A percentile compares a stretch with the other conserved stretches of the same genome.
Conservation (phyloP, 2,113 vertebrate genomes). For the Prinia subflava region DNA sequence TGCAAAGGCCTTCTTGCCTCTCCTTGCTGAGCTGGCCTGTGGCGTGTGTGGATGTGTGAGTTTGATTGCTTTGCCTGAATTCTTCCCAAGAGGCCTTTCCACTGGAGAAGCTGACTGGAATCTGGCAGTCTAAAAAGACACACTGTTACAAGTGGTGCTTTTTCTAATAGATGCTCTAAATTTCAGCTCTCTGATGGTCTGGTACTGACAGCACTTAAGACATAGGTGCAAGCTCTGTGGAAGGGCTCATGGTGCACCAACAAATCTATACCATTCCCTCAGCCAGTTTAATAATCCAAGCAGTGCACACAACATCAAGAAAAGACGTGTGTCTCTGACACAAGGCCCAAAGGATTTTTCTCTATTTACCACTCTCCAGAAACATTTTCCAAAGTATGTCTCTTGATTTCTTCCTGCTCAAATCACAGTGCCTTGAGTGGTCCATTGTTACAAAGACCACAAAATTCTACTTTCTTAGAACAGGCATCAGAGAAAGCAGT, state of each 20-base stretch:
- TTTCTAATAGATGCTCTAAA: neutral
- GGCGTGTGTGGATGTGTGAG: no score
- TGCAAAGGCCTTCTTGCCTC: no score
- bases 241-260: neutral
- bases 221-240: accelerated
- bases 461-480: neutral
- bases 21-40: no score
- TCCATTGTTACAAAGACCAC: neutral
- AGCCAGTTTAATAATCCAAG: neutral
- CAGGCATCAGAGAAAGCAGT: neutral
- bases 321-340: accelerated
- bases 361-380: neutral
- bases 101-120: no score
- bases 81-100: no score
- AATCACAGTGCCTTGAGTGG: neutral
- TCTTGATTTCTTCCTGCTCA: neutral
- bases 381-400: neutral
- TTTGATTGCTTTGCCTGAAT: no score
- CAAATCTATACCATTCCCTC: neutral
- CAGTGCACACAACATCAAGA: neutral
- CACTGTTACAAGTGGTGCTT: neutral
- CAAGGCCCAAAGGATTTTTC: neutral
- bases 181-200: neutral
- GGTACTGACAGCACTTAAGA: neutral
- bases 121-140: no score